A percentile compares a stretch with the other conserved stretches of the same genome.
Evolutionary conservation across 2,797 vertebrate genomes (phyloP).

Genomic region (Gallinago stenura): DNA sequence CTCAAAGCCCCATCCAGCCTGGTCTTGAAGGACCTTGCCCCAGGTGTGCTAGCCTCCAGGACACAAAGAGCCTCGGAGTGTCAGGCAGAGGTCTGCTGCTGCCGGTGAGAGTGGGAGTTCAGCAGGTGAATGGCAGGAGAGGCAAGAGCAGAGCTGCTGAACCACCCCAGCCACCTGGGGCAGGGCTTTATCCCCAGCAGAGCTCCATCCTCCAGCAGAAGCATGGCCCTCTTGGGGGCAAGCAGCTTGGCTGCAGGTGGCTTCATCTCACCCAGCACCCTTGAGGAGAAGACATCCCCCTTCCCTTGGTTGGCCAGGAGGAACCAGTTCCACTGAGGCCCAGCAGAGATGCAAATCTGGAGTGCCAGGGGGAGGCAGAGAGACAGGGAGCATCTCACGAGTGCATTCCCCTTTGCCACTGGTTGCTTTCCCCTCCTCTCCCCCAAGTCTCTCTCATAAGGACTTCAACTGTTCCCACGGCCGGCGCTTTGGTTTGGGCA

Average conservation of each 20-base stretch:
- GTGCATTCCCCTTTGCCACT: background rate
- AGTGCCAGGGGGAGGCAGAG: background rate
- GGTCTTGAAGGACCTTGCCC: background rate
- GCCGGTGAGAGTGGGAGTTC: fast-evolving
- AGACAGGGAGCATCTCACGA: background rate
- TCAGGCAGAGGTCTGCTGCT: background rate
- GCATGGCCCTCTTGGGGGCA: fast-evolving
- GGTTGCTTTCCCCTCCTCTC: background rate
- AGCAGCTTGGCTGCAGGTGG: background rate
- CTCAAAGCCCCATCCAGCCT: no score
- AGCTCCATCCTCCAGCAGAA: background rate
- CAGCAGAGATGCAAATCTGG: background rate
- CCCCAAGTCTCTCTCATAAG: constrained; percentile 19
- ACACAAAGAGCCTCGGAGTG: background rate
- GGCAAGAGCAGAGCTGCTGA: background rate
- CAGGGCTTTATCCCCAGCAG: background rate
- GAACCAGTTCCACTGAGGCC: background rate
- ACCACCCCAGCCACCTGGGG: background rate
- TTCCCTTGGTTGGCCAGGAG: background rate
- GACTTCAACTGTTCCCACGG: constrained; percentile 23
- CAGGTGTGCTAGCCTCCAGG: background rate
- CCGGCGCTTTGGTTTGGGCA: constrained; percentile 49
- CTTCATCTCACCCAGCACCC: background rate
- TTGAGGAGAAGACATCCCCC: background rate
- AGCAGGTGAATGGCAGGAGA: background rate